phyloP scores from a whole-genome alignment of 2,113 vertebrate species.

The Brachyhypopomus occidentalis region DNA sequence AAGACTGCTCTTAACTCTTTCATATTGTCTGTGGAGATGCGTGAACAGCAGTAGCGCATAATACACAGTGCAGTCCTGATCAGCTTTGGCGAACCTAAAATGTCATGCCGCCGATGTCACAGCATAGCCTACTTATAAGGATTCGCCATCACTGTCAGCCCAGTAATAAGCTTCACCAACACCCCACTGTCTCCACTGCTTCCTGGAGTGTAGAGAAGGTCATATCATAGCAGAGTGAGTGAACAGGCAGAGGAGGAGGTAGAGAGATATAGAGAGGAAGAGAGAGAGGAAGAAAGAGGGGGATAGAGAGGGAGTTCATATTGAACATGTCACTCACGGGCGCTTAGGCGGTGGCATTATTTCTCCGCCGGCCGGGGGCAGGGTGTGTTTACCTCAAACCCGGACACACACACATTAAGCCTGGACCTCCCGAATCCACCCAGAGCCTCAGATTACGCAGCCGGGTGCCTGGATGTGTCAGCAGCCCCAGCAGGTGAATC shows the following conservation, averaged over 20 bases:
- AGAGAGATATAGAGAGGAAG: conserved; percentile 28
- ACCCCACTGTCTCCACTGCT: conserved; percentile 35
- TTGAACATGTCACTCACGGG: conserved; percentile 38
- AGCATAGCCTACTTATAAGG: conserved; percentile 38
- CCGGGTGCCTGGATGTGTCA: conserved; percentile 8
- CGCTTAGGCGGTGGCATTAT: conserved; percentile 10
- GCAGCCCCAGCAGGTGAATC: conserved; percentile 2
- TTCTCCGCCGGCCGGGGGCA: conserved; percentile 8
- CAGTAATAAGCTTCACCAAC: conserved; percentile 40
- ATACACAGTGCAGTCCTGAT: neutral
- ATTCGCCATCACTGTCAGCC: conserved; percentile 25
- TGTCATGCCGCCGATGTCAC: conserved; percentile 38
- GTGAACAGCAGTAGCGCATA: neutral
- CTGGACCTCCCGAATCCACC: conserved; percentile 13
- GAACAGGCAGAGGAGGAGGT: conserved; percentile 3
- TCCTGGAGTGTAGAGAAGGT: conserved; percentile 45
- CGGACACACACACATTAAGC: conserved; percentile 33
- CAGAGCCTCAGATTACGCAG: conserved; percentile 37
- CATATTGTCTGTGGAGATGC: too few species aligned
- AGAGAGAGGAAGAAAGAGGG: conserved; percentile 24
- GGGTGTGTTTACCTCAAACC: conserved; percentile 33
- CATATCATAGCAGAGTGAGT: conserved; percentile 35
- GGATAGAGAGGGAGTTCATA: conserved; percentile 22
- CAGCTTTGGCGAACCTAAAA: conserved; percentile 38
- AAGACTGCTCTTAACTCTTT: too few species aligned